Evolutionary conservation across 2,888 invertebrate species (phyloP).

Genomic region (Caenorhabditis doughertyi): DNA sequence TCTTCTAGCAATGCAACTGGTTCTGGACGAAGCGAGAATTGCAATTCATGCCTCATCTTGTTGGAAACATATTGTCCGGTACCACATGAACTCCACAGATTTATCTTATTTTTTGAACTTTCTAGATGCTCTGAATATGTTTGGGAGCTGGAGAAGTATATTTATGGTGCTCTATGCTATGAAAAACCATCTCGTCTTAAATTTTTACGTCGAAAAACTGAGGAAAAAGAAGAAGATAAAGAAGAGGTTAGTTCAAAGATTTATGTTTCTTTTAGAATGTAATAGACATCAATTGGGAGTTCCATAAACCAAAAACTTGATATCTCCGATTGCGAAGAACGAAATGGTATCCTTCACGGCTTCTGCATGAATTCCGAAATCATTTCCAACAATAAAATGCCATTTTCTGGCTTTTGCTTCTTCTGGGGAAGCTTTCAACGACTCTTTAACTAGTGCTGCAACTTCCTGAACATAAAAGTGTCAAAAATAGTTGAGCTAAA

Average conservation of each 20-base stretch:
- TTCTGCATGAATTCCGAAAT: conserved; percentile 35
- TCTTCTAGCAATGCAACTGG: conserved; percentile 93
- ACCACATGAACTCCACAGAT: background rate
- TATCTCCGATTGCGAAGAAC: conserved; percentile 55
- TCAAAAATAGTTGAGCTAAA: background rate
- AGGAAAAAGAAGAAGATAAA: conserved; percentile 62
- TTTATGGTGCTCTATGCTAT: conserved; percentile 83
- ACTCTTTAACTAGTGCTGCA: conserved; percentile 19
- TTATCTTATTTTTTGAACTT: background rate
- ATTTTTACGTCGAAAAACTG: conserved; percentile 64
- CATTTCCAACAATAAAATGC: conserved; percentile 42
- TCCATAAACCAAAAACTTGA: conserved; percentile 43
- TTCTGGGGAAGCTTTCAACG: background rate
- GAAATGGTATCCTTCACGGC: conserved; percentile 44
- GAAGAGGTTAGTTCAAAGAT: conserved; percentile 30
- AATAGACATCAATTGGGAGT: background rate
- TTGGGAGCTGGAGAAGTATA: conserved; percentile 92
- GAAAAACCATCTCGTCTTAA: conserved; percentile 69
- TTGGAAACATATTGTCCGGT: conserved; percentile 93
- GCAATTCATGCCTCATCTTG: conserved; percentile 95
- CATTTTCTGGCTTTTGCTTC: conserved; percentile 33
- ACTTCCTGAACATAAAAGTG: conserved; percentile 17
- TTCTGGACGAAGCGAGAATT: conserved; percentile 91
- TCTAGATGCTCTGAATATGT: conserved; percentile 92
- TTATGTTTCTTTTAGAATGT: background rate